phyloP scores from a whole-genome alignment of 53 echinoderm and acorn worm genomes.

The Pentamera pediparva region DNA sequence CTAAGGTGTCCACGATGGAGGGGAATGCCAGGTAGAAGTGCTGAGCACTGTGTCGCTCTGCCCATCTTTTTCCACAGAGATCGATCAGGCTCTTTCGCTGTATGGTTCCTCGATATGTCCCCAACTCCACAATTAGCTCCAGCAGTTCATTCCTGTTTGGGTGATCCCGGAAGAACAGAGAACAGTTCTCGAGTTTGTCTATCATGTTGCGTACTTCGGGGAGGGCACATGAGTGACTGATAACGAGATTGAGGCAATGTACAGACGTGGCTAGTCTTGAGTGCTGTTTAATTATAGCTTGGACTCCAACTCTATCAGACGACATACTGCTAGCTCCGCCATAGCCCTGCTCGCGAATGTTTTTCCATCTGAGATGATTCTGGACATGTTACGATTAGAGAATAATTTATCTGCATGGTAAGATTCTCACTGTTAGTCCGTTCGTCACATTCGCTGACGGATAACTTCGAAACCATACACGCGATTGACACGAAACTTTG shows the following conservation, averaged over 20 bases:
- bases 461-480: neutral
- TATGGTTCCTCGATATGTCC: neutral
- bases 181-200: slow-evolving; percentile 36
- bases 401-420: no score
- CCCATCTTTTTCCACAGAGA: slow-evolving; percentile 46
- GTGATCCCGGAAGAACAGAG: slow-evolving; percentile 36
- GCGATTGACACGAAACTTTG: neutral
- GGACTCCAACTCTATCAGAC: slow-evolving; percentile 38
- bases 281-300: slow-evolving; percentile 25
- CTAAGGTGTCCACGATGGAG: slow-evolving; percentile 40
- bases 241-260: slow-evolving; percentile 44
- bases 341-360: slow-evolving; percentile 42
- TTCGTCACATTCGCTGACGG: neutral
- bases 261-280: slow-evolving; percentile 41
- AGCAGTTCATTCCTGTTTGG: slow-evolving; percentile 46
- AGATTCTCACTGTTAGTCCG: no score
- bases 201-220: slow-evolving; percentile 42
- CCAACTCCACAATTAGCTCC: slow-evolving; percentile 29
- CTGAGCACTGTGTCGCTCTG: slow-evolving; percentile 30
- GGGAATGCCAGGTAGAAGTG: slow-evolving; percentile 48
- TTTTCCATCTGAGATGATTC: slow-evolving; percentile 3
- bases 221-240: slow-evolving; percentile 38
- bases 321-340: slow-evolving; percentile 50
- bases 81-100: slow-evolving; percentile 38
- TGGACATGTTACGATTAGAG: no score